Evolutionary conservation across 2,797 vertebrate species (phyloP), one percentile per base, ranked within the genome.

Genomic region (Masticophis lateralis): DNA sequence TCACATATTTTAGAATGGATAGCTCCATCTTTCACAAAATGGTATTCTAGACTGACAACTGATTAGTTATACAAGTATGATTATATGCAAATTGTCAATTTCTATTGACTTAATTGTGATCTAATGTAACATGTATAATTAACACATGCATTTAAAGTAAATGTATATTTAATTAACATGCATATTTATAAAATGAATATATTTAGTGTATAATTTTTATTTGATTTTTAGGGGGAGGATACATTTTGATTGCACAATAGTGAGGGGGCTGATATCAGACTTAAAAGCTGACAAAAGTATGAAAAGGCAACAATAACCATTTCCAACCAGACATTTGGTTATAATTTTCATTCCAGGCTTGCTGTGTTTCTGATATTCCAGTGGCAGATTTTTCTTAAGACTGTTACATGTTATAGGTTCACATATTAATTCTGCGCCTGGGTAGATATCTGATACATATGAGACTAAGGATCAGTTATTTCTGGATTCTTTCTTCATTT

Each of bases 131-230:
- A 96, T 96, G 97, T 98, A 98, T 98, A 98, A 98, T 98, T 98
- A 98, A 98, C 96, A 97, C 97, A 96, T 96, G 95, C 98, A 98
- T 98, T 98, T 98, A 98, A 98, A 98, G 97, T 98, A 98, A 98
- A 98, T 97, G 98, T 98, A 98, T 98, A 97, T 98, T 98, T 98
- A 98, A 98, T 98, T 98, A 98, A 97, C 96, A 98, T 98, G 98
- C 98, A 98, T 98, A 98, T 98, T 98, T 98, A 98, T 98, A 97
- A 98, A 98, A 98, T 97, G 98, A 98, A 98, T 98, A 98, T 98
- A 98, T 98, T 97, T 98, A 97, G 96, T 95, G 95, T 96, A 94
- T 97, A 97, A 97, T 97, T 96, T 94, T 96, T 94, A 93, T 96
- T 96, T 92, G 25, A 96, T 95, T 97, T 97, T 51, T 90, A 92